phyloP scores from a whole-genome alignment of 2,888 invertebrate genomes.

The Clostera curtula region DNA sequence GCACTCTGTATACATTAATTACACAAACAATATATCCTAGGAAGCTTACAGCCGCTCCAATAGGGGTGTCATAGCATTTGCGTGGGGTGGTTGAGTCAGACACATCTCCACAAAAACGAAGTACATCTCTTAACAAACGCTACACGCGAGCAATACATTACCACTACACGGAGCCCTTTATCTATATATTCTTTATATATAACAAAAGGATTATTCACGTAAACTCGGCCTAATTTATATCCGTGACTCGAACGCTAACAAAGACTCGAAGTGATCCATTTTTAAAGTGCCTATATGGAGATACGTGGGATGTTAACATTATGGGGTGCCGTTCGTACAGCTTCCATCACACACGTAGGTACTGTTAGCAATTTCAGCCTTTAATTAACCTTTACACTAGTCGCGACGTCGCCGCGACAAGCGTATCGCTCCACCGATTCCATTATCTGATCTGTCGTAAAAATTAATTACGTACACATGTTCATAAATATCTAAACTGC shows the following conservation, averaged over 20 bases:
- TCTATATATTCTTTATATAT: conserved; percentile 28
- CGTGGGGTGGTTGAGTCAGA: conserved; percentile 13
- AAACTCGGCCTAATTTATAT: conserved; percentile 44
- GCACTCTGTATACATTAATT: no score
- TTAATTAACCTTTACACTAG: conserved; percentile 56
- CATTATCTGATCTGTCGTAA: conserved; percentile 70
- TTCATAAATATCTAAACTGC: conserved; percentile 71
- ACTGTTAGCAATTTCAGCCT: conserved; percentile 45
- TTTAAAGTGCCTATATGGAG: conserved; percentile 42
- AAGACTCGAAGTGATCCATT: conserved; percentile 30
- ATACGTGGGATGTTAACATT: conserved; percentile 39
- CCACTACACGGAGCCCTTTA: conserved; percentile 29
- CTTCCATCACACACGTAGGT: no score
- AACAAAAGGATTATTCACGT: conserved; percentile 46
- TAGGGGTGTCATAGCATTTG: conserved; percentile 20
- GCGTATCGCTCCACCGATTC: conserved; percentile 60
- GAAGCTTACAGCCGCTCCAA: conserved; percentile 20
- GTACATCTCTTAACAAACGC: conserved; percentile 26
- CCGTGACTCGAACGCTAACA: conserved; percentile 24
- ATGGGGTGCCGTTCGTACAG: no score
- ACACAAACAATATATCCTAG: conserved; percentile 18
- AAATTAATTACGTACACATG: conserved; percentile 74
- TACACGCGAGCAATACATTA: conserved; percentile 32
- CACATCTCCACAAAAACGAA: conserved; percentile 28
- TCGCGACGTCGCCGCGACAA: conserved; percentile 48